Conservation (phyloP, 2,113 vertebrate species). For the Gobio gobio region DNA sequence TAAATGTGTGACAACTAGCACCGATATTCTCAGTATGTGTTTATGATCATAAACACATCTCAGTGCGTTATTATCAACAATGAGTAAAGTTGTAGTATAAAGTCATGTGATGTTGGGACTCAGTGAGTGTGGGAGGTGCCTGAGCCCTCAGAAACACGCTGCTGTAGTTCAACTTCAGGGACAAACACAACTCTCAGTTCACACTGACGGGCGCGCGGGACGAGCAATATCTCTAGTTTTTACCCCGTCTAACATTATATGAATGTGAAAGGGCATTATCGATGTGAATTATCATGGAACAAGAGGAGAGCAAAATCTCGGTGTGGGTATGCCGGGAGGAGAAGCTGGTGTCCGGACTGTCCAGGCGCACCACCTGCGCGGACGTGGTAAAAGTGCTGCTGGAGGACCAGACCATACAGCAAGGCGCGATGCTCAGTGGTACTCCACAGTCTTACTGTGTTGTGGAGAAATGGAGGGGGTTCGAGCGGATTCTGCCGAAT, state of each 20-base stretch:
- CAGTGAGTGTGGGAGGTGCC: conserved; percentile 11
- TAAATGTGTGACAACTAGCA: background rate
- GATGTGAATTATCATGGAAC: conserved; percentile 75
- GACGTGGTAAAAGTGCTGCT: conserved; percentile 90
- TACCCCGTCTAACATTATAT: background rate
- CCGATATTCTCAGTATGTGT: background rate
- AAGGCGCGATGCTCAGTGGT: conserved; percentile 82
- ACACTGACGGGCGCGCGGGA: background rate
- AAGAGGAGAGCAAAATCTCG: conserved; percentile 85
- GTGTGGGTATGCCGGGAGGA: conserved; percentile 97
- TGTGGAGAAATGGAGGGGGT: conserved; percentile 96
- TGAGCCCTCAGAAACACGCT: conserved; percentile 8
- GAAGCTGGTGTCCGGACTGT: conserved; percentile 92
- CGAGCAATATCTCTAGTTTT: background rate
- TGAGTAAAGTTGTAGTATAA: background rate
- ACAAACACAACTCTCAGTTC: conserved; percentile 3
- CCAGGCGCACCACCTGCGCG: conserved; percentile 89
- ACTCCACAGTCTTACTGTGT: conserved; percentile 89
- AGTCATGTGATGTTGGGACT: conserved; percentile 23
- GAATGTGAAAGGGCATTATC: conserved; percentile 10
- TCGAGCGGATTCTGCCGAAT: conserved; percentile 91
- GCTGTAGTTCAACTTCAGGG: background rate
- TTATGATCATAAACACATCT: background rate
- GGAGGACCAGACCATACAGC: conserved; percentile 84
- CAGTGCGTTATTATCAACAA: background rate